Base-by-base conservation (phyloP, 2,797 vertebrate species). In the Cryptoprocta ferox region DNA sequence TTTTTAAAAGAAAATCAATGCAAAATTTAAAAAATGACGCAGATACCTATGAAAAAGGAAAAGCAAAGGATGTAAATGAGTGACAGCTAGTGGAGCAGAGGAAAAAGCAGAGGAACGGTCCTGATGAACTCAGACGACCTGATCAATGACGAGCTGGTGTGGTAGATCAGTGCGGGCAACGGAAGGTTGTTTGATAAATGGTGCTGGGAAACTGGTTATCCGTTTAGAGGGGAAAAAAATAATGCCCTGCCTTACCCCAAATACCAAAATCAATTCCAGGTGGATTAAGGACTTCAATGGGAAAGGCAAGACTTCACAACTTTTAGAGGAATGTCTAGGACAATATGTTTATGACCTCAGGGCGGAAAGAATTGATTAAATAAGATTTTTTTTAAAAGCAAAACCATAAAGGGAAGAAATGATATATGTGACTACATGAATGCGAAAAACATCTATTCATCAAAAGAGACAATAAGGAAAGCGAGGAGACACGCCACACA, bases 321-420 rank as follows among this genome's bases (percentile, higher is more conserved):
- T 63, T 87, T 59, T 61, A 70, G 65, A 75, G 89, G 42, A 76
- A 80, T 50, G 76, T 37, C 48, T 9, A 89, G 30, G 71, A 76
- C 50, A 94, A 61, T 61, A 70, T n/a, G 37, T 76, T 94, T 71
- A 90, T 53, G 39, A 92, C 76, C 18, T 94, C 56, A 30, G 24
- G 86, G 42, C 53, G 75, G 93, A 89, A 82, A 94, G 42, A 93
- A 76, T 39, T 37, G 48, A 71, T 28, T 90, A 35, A 86, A 82
- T 56, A 92, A 70, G 71, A 37, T 70, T 88, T 63, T 59, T 91
- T 91, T 84, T 45, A 45, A 14, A 76, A 92, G 37, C 39, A 68
- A 48, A 53, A 79, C n/a, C 50, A 66, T 91, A 76, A 65, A 91
- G 65, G 26, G 63, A 94, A 85, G 66, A 71, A 92, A 94, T 65